These are phyloP conservation scores for Archocentrus centrarchus DNA, from an alignment of 2,113 vertebrate species.

Conservation along the genomic window DNA sequence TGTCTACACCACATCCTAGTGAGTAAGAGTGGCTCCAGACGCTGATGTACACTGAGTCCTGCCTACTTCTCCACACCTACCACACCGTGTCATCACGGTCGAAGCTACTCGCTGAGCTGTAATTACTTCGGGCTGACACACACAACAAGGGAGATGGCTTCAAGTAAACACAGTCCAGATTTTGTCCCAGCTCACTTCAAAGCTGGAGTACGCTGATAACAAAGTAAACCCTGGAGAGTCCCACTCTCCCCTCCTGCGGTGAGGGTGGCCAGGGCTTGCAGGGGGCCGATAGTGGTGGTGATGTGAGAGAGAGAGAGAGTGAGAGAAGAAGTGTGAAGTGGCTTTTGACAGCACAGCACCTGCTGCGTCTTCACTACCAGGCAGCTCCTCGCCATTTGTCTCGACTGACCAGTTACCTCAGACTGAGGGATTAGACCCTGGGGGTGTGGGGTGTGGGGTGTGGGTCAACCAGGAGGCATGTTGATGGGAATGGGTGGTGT, in stretches of 20 bases:
- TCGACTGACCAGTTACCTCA: conserved; percentile 56
- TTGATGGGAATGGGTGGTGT: conserved; percentile 36
- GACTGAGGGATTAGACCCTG: conserved; percentile 38
- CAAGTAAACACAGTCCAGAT: conserved; percentile 77
- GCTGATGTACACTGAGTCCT: conserved; percentile 49
- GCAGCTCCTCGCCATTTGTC: conserved; percentile 71
- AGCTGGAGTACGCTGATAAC: conserved; percentile 78
- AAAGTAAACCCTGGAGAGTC: conserved; percentile 65
- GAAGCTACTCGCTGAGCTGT: conserved; percentile 53
- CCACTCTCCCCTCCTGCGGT: conserved; percentile 43
- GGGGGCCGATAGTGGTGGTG: conserved; percentile 32
- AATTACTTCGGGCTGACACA: conserved; percentile 74
- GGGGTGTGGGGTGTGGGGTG: conserved; percentile 18
- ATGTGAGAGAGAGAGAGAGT: conserved; percentile 55
- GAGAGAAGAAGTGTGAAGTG: conserved; percentile 72
- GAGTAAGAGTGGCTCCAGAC: conserved; percentile 78
- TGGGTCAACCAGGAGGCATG: conserved; percentile 45
- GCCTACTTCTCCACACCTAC: conserved; percentile 57
- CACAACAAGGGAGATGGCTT: conserved; percentile 74
- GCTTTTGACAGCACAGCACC: conserved; percentile 80
- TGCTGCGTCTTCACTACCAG: conserved; percentile 71
- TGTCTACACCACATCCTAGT: conserved; percentile 76
- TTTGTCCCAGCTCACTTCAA: conserved; percentile 77
- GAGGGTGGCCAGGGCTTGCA: conserved; percentile 31
- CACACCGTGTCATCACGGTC: conserved; percentile 61